Conservation (phyloP, 2,888 invertebrate species). For the Ophion costatus region DNA sequence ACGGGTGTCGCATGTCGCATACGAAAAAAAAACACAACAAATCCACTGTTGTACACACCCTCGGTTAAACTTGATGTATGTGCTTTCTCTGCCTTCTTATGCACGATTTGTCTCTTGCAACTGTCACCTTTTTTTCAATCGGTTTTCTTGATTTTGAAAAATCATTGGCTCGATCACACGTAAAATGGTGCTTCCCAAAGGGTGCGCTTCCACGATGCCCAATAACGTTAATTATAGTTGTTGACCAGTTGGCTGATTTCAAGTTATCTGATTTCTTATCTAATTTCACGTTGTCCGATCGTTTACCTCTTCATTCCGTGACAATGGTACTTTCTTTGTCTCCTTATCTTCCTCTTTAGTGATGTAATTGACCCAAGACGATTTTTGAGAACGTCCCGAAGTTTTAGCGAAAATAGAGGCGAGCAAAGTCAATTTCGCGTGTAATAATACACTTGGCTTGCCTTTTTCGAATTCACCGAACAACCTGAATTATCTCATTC, state of each 20-base stretch:
- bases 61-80: slow-evolving; percentile 72
- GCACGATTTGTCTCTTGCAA: slow-evolving; percentile 16
- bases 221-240: slow-evolving; percentile 53
- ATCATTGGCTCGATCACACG: slow-evolving; percentile 28
- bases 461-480: neutral
- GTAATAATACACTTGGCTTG: neutral
- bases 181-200: slow-evolving; percentile 30
- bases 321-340: slow-evolving; percentile 39
- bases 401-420: neutral
- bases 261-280: no score
- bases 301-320: slow-evolving; percentile 58
- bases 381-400: slow-evolving; percentile 47
- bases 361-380: slow-evolving; percentile 56
- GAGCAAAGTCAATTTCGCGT: slow-evolving; percentile 10
- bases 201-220: slow-evolving; percentile 53
- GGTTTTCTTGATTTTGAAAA: slow-evolving; percentile 41
- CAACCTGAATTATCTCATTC: neutral
- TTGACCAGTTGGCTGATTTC: slow-evolving; percentile 11
- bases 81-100: slow-evolving; percentile 58
- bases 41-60: slow-evolving; percentile 82
- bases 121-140: slow-evolving; percentile 38
- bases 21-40: slow-evolving; percentile 84
- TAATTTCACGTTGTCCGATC: slow-evolving; percentile 48
- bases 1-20: slow-evolving; percentile 83
- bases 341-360: slow-evolving; percentile 39